Evolutionary conservation across 1,140 invertebrate genomes (phyloP).

Genomic region (Diploscapter pachys): DNA sequence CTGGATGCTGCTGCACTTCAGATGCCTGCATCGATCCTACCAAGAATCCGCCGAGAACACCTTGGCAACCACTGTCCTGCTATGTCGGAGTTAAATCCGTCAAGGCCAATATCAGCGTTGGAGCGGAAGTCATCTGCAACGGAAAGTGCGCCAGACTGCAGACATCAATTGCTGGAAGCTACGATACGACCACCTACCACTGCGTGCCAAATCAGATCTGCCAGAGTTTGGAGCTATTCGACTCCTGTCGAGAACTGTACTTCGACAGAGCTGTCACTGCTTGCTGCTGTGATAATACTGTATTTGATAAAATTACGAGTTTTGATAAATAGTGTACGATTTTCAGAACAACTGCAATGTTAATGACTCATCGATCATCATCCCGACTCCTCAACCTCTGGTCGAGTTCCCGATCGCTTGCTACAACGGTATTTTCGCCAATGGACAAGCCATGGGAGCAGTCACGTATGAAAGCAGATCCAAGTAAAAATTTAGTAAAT

Average conservation of each 20-base stretch:
- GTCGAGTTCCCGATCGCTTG: constrained; percentile 24
- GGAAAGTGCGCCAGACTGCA: constrained; percentile 26
- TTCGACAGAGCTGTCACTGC: constrained; percentile 19
- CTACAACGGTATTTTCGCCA: constrained; percentile 23
- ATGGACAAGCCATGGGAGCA: constrained; percentile 19
- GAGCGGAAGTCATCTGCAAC: constrained; percentile 15
- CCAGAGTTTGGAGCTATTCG: constrained; percentile 17
- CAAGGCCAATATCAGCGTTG: constrained; percentile 16
- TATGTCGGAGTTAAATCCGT: constrained; percentile 27
- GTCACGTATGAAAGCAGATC: constrained; percentile 20
- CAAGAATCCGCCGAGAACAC: constrained; percentile 25
- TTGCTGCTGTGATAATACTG: constrained; percentile 30
- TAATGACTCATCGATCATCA: constrained; percentile 9
- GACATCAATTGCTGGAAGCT: constrained; percentile 15
- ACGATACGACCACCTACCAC: constrained; percentile 22
- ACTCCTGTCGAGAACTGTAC: constrained; percentile 11
- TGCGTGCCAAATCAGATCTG: constrained; percentile 22
- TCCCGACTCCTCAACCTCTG: constrained; percentile 21
- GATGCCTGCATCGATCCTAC: constrained; percentile 24
- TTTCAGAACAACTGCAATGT: no score
- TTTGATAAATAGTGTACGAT: no score
- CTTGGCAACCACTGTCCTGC: constrained; percentile 31
- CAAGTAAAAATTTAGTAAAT: constrained; percentile 2
- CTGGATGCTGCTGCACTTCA: constrained; percentile 37
- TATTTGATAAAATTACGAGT: no score